A percentile compares a stretch with the other conserved stretches of the same genome.
Evolutionary conservation across 2,797 vertebrate species (phyloP).

Genomic region (Gephyroberyx darwinii): DNA sequence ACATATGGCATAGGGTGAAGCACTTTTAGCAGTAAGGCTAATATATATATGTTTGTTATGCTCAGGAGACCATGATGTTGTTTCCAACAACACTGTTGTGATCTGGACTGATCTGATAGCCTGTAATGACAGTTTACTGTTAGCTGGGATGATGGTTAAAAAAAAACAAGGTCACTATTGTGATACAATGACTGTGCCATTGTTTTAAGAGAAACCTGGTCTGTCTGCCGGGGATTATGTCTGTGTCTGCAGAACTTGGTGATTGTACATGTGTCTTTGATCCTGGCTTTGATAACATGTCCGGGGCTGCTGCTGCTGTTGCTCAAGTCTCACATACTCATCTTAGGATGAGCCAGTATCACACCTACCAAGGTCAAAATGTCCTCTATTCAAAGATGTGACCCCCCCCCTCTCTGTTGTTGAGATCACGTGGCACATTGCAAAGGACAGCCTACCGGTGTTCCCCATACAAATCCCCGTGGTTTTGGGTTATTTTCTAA

Average conservation of each 20-base stretch:
- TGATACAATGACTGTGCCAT: conserved; percentile 35
- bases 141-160: conserved; percentile 17
- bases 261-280: conserved; percentile 39
- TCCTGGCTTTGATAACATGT: conserved; percentile 43
- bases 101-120: conserved; percentile 12
- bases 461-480: background rate
- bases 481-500: conserved; percentile 7
- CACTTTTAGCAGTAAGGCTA: conserved; percentile 48
- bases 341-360: conserved; percentile 11
- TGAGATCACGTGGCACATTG: conserved; percentile 5
- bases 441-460: background rate
- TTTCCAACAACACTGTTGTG: conserved; percentile 1
- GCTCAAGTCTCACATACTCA: background rate
- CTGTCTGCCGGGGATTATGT: conserved; percentile 24
- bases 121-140: conserved; percentile 50
- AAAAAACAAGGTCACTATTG: conserved; percentile 37
- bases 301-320: conserved; percentile 34
- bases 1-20: conserved; percentile 51
- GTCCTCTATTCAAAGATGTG: conserved; percentile 23
- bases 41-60: conserved; percentile 26
- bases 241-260: conserved; percentile 35
- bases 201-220: conserved; percentile 47
- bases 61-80: conserved; percentile 9
- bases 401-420: background rate
- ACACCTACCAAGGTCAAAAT: conserved; percentile 22